phyloP scores from a whole-genome alignment of 1,140 invertebrate species.

The Meloidogyne floridensis region DNA sequence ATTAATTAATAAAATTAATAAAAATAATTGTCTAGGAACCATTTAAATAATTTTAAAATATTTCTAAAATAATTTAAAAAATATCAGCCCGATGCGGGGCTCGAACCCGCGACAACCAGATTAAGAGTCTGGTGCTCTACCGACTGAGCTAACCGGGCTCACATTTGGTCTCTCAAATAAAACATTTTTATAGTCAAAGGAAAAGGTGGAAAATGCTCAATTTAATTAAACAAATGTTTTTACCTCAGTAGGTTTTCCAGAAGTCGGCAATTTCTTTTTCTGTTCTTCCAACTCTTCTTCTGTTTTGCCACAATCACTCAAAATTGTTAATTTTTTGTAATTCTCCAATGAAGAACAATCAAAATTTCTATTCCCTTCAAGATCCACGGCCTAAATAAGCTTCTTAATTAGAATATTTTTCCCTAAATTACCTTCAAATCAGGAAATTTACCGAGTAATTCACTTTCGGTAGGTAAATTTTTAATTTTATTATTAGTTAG shows the following conservation, averaged over 20 bases:
- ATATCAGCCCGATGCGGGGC: constrained; percentile 60
- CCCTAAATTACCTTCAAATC: constrained; percentile 42
- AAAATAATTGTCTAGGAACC: background rate
- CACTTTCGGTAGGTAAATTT: constrained; percentile 40
- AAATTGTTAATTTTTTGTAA: constrained; percentile 38
- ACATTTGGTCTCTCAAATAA: background rate
- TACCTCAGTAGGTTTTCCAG: constrained; percentile 39
- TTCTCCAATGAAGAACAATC: constrained; percentile 47
- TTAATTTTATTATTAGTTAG: constrained; percentile 48
- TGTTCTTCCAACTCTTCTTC: constrained; percentile 29
- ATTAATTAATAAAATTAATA: background rate
- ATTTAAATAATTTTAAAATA: background rate
- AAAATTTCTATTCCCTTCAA: constrained; percentile 47
- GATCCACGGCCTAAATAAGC: constrained; percentile 41
- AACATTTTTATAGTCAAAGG: constrained; percentile 2
- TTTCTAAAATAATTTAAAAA: background rate
- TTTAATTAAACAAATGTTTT: background rate
- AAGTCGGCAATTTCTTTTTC: constrained; percentile 27
- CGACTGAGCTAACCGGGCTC: constrained; percentile 65
- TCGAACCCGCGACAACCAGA: constrained; percentile 64
- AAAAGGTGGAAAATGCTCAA: background rate
- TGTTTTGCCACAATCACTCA: constrained; percentile 46
- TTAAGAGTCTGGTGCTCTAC: constrained; percentile 66
- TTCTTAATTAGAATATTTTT: constrained; percentile 18
- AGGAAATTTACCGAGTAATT: constrained; percentile 50